Base-by-base conservation (phyloP, 2,797 vertebrate species). In the Rhadinocentrus ornatus region DNA sequence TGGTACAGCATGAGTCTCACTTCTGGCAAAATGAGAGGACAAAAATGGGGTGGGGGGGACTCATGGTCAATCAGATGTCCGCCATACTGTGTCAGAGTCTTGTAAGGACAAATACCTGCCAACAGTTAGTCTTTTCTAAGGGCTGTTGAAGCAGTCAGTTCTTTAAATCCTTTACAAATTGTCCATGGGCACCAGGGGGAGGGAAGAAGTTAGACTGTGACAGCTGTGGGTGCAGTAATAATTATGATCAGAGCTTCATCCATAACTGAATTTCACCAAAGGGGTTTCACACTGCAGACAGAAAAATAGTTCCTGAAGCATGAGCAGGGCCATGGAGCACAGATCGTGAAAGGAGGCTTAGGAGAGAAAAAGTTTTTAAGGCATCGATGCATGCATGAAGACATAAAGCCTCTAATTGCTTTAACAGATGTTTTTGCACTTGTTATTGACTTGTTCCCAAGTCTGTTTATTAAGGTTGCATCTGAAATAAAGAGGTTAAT, bases 81-180 rank as follows among this genome's bases (percentile, higher is more conserved):
- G 74, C 61, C 24, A 18, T 57, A 75, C 41, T 10, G 16, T 48
- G 39, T 77, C 65, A 52, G 54, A 66, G 62, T 48, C 73, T 65
- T 7, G 55, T 77, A 60, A 8, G 62, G 79, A 69, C 50, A 54
- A 62, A 62, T 34, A 76, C 64, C 78, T 75, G 78, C 34, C 66
- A 54, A 22, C 62, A 68, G 75, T 77, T 46, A n/a, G 55, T 72
- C 20, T 68, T 74, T 77, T 77, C 61, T 52, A 31, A 29, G 37
- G 46, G 54, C 22, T 73, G 76, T 69, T 75, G 60, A 68, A 71
- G 76, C 60, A 50, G 69, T 74, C 71, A 70, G 64, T 7, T 64
- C 71, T 82, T 72, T 69, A 77, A 85, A 78, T 79, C 75, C 77
- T 69, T 57, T 4, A 24, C 55, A 81, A 77, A 80, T 75, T 74